Evolutionary conservation across 2,888 invertebrate species (phyloP), one percentile per base, ranked within the genome.

Genomic region (Neocrepidodera transversa): DNA sequence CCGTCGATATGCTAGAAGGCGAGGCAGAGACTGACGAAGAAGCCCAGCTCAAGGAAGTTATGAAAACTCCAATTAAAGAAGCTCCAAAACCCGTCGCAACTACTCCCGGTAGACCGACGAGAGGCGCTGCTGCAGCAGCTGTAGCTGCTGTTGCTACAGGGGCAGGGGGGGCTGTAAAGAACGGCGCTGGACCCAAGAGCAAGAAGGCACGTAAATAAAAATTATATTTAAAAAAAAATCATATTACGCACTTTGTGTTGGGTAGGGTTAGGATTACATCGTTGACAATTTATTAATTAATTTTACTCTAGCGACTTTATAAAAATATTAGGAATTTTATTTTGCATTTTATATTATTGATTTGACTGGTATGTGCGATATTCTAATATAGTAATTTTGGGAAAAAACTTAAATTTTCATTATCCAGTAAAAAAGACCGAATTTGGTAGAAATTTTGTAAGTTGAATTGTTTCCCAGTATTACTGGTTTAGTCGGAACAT

Each of bases 1-100:
- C 82, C 74, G 68, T 66, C 40, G 82, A 81, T 10, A 77, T 80
- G 40, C 79, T 80, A 13, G 78, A 77, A 11, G 74, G 80, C 11
- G 69, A 67, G 26, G 71, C 65, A 10, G 72, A 62, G 13, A 47
- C 38, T 1, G 69, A 74, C 6, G 74, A 60, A 8, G 75, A 78
- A 35, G 65, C 65, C 65, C 75, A 76, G n/a, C 73, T 73, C 30
- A 71, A 74, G 54, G 55, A 58, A 17, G 58, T 13, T 11, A 23
- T 10, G 35, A 4, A n/a, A 11, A 18, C 20, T 23, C 7, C 20
- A 3, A 30, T 59, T 20, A 49, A 36, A 38, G 45, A 26, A 26
- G 18, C 36, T 23, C 18, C 42, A 1, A 54, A 58, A 30, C 35
- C 47, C 11, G 58, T 16, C 8, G 18, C 56, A 2, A 16, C 53